Base-by-base conservation (phyloP, 2,113 vertebrate genomes). In the Xenotilapia flavipinnis region DNA sequence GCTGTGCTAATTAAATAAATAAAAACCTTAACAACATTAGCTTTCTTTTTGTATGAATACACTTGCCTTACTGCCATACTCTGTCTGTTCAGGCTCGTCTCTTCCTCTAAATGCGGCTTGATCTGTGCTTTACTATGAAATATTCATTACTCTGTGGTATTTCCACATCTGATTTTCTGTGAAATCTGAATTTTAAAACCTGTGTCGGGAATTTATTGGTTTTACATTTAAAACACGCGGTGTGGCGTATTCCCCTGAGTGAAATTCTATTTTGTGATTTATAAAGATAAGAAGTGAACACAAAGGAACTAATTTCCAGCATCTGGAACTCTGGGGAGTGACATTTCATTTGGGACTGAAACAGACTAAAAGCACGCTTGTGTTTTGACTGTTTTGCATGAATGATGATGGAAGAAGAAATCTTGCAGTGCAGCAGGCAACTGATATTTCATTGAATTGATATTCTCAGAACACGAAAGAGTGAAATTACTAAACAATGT, bases 121-220 rank as follows among this genome's bases (percentile, higher is more conserved):
- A 94, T 91, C 86, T 80, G 77, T 23, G 68, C 90, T 87, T 79
- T 86, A 77, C 77, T 15, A 95, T 95, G 85, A 94, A 95, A 95
- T 95, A 95, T 95, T 95, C 84, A 95, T 96, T 89, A 91, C 92
- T 94, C 93, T 47, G 14, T 9, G 88, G 90, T 85, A 86, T 93
- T 87, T 86, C 79, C 88, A 85, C 83, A 79, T 93, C 91, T 90
- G 92, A 91, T 93, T 90, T 89, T 65, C 45, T 82, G 84, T 47
- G 28, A 91, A 93, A 94, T 87, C 54, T 73, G 80, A 94, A 90
- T 94, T 90, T 91, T 79, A 86, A 94, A 90, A 70, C 86, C 75
- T 53, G 75, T 79, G 85, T 88, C 68, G 75, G 85, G 86, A 93
- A 91, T 90, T 42, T 92, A 93, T 93, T 89, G 83, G 90, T 92